Evolutionary conservation across 2,888 invertebrate species (phyloP), one percentile per base, ranked within the genome.

Genomic region (Troides helena): DNA sequence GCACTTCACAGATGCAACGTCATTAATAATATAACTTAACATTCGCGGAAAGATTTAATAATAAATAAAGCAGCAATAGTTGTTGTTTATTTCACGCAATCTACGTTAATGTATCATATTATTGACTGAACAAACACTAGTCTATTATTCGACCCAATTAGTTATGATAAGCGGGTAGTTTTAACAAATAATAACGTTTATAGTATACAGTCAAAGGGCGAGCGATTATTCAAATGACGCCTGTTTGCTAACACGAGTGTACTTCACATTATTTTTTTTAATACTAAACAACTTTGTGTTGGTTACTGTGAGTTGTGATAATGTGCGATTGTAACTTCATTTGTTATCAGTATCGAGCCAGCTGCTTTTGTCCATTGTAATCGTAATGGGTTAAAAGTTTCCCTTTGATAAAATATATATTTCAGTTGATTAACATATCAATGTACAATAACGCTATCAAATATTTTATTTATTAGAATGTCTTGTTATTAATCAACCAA

Each of bases 101-200:
- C 18, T 23, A 59, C 50, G 17, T 57, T 64, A 25, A 30, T 53
- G 36, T 58, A 8, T 21, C 21, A 21, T 21, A 21, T 46, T 64
- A 25, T 39, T 36, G 30, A 57, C 8, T 46, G 18, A 30, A 21
- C 59, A 30, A 58, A 10, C 58, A 66, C 59, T 7, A 8, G 46
- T 67, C 56, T 64, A 53, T 21, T 62, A 56, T 58, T 70, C 67
- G 61, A 63, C 63, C 64, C 36, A 57, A 64, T 70, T 70, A 67
- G 25, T 39, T 39, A 66, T 66, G 17, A 61, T 25, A 70, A 56
- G 70, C 23, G 67, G 70, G 70, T 70, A 70, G 63, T 63, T 61
- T 61, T 56, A 61, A 53, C 50, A 62, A 63, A 53, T 60, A 36
- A 60, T 43, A 50, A 58, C 50, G 36, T 59, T 43, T 58, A 30